Conservation (phyloP, 2,797 vertebrate species). For the Menidia menidia region DNA sequence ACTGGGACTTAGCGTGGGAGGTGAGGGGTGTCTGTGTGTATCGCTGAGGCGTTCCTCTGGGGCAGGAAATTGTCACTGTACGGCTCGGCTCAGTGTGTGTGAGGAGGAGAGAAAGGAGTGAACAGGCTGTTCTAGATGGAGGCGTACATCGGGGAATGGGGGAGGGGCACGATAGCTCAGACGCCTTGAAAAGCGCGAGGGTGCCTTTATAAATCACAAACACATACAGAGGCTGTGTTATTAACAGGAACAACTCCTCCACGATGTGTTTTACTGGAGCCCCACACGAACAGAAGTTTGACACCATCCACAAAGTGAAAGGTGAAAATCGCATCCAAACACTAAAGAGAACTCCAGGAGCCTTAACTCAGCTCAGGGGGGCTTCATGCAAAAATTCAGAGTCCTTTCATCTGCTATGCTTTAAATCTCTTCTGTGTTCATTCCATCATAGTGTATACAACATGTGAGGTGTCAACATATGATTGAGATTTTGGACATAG, state of each 20-base stretch:
- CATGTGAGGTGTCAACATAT: no score
- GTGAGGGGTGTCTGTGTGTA: slow-evolving; percentile 20
- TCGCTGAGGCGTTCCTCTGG: slow-evolving; percentile 48
- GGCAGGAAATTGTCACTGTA: slow-evolving; percentile 61
- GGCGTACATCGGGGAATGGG: slow-evolving; percentile 25
- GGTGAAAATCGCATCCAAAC: slow-evolving; percentile 4
- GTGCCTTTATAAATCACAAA: not conserved
- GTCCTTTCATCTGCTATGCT: no score
- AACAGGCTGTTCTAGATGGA: slow-evolving; percentile 40
- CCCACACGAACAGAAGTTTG: slow-evolving; percentile 1
- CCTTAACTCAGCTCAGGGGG: no score
- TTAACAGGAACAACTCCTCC: slow-evolving; percentile 11
- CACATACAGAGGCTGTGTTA: slow-evolving; percentile 4
- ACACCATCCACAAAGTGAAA: slow-evolving; percentile 18
- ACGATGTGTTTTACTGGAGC: not conserved
- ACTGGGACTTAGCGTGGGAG: slow-evolving; percentile 46
- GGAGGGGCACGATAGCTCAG: slow-evolving; percentile 16
- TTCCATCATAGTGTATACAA: no score
- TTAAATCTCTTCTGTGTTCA: no score
- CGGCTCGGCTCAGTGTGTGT: slow-evolving; percentile 60
- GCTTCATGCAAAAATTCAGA: no score
- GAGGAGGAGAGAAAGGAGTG: slow-evolving; percentile 40
- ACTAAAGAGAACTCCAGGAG: not conserved
- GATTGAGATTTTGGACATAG: no score
- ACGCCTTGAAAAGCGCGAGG: not conserved